Evolutionary conservation across 2,113 vertebrate species (phyloP).

Genomic region (Larimichthys polyactis): DNA sequence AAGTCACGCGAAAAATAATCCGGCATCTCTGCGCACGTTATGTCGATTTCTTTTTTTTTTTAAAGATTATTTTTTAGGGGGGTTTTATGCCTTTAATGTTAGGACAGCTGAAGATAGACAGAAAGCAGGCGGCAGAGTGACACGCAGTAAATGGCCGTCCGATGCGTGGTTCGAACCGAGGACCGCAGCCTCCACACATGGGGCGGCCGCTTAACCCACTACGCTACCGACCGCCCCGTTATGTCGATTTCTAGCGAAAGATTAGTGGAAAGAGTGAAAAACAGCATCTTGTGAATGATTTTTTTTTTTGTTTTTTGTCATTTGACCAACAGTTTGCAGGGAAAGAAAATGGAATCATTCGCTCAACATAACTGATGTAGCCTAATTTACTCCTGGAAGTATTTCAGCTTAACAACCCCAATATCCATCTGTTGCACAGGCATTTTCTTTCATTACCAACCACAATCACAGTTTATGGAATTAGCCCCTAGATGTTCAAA

Average conservation of each 20-base stretch:
- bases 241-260: background rate
- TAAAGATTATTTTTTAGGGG: no score
- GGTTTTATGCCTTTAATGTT: no score
- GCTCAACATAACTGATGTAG: background rate
- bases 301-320: background rate
- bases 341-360: background rate
- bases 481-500: slow-evolving; percentile 1
- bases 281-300: background rate
- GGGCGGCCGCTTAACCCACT: no score
- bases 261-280: background rate
- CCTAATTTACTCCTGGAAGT: background rate
- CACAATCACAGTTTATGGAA: background rate
- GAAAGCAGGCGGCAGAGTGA: no score
- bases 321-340: background rate
- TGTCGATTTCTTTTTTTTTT: background rate
- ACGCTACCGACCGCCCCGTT: no score
- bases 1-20: background rate
- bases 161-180: no score
- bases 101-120: no score
- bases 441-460: background rate
- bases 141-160: no score
- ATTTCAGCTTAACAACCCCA: slow-evolving; percentile 1
- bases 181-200: no score
- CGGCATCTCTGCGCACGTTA: background rate
- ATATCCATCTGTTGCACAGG: background rate